Evolutionary conservation across 2,113 vertebrate genomes (phyloP).

Genomic region (Chrysochloris asiatica): DNA sequence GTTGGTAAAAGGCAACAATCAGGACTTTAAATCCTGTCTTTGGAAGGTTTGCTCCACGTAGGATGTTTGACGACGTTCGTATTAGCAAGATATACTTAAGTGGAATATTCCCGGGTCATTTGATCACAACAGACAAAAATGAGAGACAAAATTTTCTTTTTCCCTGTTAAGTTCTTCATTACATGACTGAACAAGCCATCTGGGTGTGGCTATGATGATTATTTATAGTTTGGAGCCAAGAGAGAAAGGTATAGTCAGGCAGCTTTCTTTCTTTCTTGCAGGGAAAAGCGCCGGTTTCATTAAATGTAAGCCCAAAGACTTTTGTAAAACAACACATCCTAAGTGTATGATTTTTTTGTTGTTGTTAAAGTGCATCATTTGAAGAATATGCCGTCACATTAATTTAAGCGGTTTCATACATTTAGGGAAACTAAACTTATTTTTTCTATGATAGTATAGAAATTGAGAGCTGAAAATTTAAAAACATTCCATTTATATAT

Average conservation of each 20-base stretch:
- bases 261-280: slow-evolving; percentile 3
- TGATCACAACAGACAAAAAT: background rate
- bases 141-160: background rate
- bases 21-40: background rate
- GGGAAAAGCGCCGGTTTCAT: background rate
- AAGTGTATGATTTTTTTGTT: slow-evolving; percentile 43
- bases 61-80: background rate
- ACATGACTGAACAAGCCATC: slow-evolving; percentile 56
- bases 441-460: slow-evolving; percentile 19
- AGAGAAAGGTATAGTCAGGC: background rate
- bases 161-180: slow-evolving; percentile 41
- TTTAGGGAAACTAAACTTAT: slow-evolving; percentile 11
- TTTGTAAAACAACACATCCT: slow-evolving; percentile 34
- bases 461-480: background rate
- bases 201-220: slow-evolving; percentile 60
- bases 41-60: background rate
- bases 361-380: background rate
- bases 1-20: background rate
- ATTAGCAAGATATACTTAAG: background rate
- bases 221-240: slow-evolving; percentile 58
- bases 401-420: slow-evolving; percentile 23
- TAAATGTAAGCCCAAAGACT: background rate
- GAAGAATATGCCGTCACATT: background rate
- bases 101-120: background rate
- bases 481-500: background rate